Evolutionary conservation across 2,797 vertebrate species (phyloP).

Genomic region (Periophthalmus magnuspinnatus): DNA sequence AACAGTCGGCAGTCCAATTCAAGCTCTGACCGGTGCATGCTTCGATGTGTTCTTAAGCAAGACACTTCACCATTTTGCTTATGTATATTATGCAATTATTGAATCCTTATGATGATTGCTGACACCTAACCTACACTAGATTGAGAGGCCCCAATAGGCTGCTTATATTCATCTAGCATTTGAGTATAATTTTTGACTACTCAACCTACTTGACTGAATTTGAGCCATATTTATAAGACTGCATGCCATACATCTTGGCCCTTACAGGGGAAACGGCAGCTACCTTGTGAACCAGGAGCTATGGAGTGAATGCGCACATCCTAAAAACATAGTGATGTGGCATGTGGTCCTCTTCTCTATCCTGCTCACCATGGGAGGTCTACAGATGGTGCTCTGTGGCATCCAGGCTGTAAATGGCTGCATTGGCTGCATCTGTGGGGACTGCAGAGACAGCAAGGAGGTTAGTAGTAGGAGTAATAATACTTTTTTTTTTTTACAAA

Average conservation of each 20-base stretch:
- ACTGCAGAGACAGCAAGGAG: constrained; percentile 80
- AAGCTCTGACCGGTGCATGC: no score
- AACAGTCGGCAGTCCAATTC: no score
- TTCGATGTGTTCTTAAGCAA: not conserved
- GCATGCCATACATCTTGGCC: not conserved
- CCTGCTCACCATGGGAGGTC: constrained; percentile 72
- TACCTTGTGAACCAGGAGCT: constrained; percentile 66
- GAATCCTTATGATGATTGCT: no score
- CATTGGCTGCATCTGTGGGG: constrained; percentile 85
- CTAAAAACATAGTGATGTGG: constrained; percentile 82
- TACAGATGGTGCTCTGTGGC: constrained; percentile 83
- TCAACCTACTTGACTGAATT: not conserved
- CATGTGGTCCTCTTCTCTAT: constrained; percentile 83
- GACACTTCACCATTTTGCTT: not conserved
- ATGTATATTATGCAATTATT: no score
- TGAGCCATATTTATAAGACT: not conserved
- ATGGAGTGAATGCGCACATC: constrained; percentile 74
- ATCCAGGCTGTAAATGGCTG: constrained; percentile 87
- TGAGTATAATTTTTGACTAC: no score
- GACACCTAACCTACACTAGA: not conserved
- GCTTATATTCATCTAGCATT: no score
- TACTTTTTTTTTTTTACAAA: not conserved
- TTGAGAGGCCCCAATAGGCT: not conserved
- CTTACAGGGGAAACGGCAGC: constrained; percentile 49
- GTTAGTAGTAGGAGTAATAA: no score